phyloP scores from a whole-genome alignment of 2,113 vertebrate genomes.

The Gadus macrocephalus region DNA sequence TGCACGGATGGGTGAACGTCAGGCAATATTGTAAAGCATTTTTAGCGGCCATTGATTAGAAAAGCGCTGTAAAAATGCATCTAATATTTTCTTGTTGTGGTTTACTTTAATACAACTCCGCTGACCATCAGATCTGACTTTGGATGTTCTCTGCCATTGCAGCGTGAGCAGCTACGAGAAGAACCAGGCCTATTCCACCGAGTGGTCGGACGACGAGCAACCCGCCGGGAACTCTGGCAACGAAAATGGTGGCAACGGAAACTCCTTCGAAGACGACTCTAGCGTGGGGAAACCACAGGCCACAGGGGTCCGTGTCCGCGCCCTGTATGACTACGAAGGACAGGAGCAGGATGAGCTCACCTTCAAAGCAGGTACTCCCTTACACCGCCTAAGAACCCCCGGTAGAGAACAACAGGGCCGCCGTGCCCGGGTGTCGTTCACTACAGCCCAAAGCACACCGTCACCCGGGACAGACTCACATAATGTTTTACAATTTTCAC shows the following conservation, averaged over 20 bases:
- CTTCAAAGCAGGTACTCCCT: slow-evolving; percentile 88
- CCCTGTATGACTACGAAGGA: slow-evolving; percentile 94
- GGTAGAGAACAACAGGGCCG: neutral
- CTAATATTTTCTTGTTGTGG: no score
- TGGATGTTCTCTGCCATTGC: neutral
- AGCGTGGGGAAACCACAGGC: slow-evolving; percentile 35
- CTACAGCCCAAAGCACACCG: no score
- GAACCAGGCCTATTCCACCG: slow-evolving; percentile 85
- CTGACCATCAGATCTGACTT: neutral
- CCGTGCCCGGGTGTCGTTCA: no score
- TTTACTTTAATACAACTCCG: no score
- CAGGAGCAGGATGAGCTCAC: slow-evolving; percentile 96
- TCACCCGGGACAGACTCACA: no score
- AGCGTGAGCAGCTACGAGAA: slow-evolving; percentile 95
- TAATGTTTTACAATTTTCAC: no score
- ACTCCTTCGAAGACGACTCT: slow-evolving; percentile 90
- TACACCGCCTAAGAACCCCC: neutral
- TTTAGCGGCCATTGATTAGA: no score
- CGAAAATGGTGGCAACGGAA: slow-evolving; percentile 87
- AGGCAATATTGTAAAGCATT: no score
- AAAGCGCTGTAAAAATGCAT: no score
- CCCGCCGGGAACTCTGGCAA: slow-evolving; percentile 78
- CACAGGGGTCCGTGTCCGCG: slow-evolving; percentile 82
- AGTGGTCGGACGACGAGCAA: slow-evolving; percentile 95
- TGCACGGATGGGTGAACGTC: no score